Percentiles rank a stretch among this genome's conserved stretches.
Conservation (phyloP, 2,113 vertebrate species). For the Eolophus roseicapilla region DNA sequence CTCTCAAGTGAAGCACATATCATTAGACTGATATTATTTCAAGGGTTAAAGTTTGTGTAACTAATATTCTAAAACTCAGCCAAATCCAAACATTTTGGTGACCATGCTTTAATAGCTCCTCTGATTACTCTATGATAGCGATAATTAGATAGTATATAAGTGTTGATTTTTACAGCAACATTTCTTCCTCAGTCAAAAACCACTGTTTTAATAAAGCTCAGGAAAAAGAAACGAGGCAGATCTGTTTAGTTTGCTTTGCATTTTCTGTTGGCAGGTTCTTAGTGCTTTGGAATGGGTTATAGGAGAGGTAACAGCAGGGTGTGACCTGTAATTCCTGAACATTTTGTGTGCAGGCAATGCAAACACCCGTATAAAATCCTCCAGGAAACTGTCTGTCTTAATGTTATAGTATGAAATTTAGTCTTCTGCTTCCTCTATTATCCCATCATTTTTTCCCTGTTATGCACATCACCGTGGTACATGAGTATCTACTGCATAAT, state of each 20-base stretch:
- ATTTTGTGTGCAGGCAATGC: background rate
- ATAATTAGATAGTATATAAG: background rate
- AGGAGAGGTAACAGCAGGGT: background rate
- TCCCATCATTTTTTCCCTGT: background rate
- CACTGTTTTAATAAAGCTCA: background rate
- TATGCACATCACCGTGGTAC: background rate
- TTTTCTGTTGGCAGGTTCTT: background rate
- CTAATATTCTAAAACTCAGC: background rate
- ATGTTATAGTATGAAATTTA: background rate
- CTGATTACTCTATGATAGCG: background rate
- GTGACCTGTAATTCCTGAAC: background rate
- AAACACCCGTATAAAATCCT: background rate
- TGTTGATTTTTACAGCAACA: background rate
- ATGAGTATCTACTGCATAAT: background rate
- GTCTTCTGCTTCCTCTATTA: background rate
- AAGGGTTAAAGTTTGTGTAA: conserved; percentile 15
- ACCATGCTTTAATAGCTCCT: background rate
- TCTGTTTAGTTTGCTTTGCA: background rate
- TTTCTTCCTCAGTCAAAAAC: background rate
- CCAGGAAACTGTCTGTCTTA: background rate
- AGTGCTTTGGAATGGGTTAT: background rate
- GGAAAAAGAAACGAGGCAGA: background rate
- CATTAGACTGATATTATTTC: conserved; percentile 19
- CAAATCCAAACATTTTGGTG: conserved; percentile 24
- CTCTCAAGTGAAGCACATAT: background rate